Evolutionary conservation across 1,140 invertebrate genomes (phyloP).

Genomic region (Drosophila kikkawai): DNA sequence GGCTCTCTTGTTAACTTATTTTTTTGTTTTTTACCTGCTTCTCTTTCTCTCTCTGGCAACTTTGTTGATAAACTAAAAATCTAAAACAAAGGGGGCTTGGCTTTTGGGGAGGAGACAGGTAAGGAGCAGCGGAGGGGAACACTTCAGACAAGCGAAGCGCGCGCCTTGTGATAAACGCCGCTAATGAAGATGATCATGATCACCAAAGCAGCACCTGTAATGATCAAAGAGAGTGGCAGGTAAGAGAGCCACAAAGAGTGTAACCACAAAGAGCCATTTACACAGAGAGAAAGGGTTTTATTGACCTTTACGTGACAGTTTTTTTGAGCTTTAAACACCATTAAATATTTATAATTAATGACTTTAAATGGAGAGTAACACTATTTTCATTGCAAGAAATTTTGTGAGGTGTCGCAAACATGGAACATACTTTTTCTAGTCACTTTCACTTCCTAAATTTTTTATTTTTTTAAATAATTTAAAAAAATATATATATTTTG

Average conservation of each 20-base stretch:
- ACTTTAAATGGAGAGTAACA: not conserved
- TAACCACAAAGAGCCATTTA: conserved; percentile 16
- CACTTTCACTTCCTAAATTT: not conserved
- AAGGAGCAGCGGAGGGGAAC: conserved; percentile 16
- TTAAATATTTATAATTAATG: not conserved
- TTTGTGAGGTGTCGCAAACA: not conserved
- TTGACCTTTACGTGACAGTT: not conserved
- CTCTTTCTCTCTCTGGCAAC: conserved; percentile 52
- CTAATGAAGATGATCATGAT: conserved; percentile 57
- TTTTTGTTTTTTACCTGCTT: conserved; percentile 7
- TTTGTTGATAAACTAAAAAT: conserved; percentile 72
- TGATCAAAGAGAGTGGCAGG: conserved; percentile 31
- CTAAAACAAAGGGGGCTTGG: conserved; percentile 55
- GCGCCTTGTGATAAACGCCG: conserved; percentile 65
- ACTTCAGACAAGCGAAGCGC: conserved; percentile 44
- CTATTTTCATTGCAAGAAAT: not conserved
- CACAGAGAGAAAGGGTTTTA: not conserved
- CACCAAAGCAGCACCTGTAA: conserved; percentile 27
- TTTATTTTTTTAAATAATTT: no score
- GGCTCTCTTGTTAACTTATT: conserved; percentile 5
- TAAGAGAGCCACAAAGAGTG: conserved; percentile 45
- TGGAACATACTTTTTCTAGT: not conserved
- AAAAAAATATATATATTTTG: no score
- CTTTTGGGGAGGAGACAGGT: conserved; percentile 2
- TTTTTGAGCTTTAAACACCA: not conserved